A percentile compares a stretch with the other conserved stretches of the same genome.
Evolutionary conservation across 2,888 invertebrate genomes (phyloP).

Genomic region (Steinernema scapterisci): DNA sequence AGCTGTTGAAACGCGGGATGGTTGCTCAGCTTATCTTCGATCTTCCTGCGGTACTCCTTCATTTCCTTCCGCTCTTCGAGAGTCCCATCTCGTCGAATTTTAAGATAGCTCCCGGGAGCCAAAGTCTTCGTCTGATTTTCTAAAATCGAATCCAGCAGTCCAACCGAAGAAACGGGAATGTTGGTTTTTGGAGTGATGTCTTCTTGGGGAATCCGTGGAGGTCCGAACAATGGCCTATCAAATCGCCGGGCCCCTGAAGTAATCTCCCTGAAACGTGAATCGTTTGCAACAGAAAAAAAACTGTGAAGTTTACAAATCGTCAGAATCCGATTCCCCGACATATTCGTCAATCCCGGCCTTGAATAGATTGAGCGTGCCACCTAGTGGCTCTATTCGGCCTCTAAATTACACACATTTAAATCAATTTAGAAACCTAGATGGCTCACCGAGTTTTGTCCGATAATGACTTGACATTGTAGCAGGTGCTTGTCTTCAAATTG

Average conservation of each 20-base stretch:
- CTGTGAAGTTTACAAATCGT: not conserved
- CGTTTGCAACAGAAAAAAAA: not conserved
- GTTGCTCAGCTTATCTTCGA: constrained; percentile 10
- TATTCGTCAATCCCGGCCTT: not conserved
- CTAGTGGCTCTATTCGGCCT: not conserved
- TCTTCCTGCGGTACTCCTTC: constrained; percentile 27
- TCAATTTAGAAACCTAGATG: not conserved
- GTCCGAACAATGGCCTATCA: not conserved
- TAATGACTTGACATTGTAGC: not conserved
- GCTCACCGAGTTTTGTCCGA: not conserved
- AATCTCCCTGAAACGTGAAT: not conserved
- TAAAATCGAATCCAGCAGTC: constrained; percentile 34
- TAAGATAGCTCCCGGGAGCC: constrained; percentile 33
- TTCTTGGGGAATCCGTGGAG: not conserved
- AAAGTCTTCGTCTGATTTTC: constrained; percentile 34
- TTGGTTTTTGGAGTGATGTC: not conserved
- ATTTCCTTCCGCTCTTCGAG: constrained; percentile 31
- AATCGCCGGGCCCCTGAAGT: not conserved
- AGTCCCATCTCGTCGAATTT: constrained; percentile 36
- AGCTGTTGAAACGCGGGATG: constrained; percentile 1
- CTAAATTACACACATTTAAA: not conserved
- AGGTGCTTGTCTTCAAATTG: not conserved
- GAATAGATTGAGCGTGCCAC: constrained; percentile 8
- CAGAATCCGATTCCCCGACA: not conserved
- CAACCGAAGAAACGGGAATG: not conserved